Evolutionary conservation across 2,797 vertebrate genomes (phyloP).

Genomic region (Merluccius polli): DNA sequence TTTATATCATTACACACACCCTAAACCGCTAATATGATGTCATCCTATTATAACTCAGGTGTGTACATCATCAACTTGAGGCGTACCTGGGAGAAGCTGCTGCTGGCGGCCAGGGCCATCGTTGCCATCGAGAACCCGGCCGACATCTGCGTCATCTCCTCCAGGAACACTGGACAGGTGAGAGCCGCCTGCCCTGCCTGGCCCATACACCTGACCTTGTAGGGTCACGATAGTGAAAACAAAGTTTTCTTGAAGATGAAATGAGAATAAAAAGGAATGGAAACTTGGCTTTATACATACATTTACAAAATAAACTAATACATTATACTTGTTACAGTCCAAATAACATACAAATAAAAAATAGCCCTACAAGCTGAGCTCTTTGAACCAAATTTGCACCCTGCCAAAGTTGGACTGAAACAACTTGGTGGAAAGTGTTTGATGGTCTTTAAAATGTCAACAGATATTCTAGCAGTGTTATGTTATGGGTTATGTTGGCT

Average conservation of each 20-base stretch:
- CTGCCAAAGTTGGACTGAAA: neutral
- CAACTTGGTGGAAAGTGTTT: neutral
- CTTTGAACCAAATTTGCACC: neutral
- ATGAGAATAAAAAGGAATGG: no score
- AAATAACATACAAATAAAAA: neutral
- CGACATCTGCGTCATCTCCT: constrained; percentile 97
- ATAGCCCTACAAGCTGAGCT: neutral
- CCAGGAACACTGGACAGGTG: constrained; percentile 82
- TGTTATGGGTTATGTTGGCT: neutral
- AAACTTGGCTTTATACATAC: neutral
- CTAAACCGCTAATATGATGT: no score
- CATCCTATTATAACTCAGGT: constrained; percentile 63
- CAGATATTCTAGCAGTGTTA: neutral
- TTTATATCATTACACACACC: no score
- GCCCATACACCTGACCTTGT: neutral
- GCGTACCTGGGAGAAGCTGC: constrained; percentile 97
- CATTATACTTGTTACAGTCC: neutral
- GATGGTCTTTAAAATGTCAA: neutral
- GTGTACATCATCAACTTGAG: constrained; percentile 97
- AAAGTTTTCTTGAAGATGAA: neutral
- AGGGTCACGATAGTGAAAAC: no score
- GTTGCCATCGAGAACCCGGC: constrained; percentile 98
- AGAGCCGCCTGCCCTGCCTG: neutral
- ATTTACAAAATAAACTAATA: neutral
- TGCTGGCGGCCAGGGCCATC: constrained; percentile 92